Conservation (phyloP, 2,113 vertebrate species). For the Gasterosteus aculeatus region DNA sequence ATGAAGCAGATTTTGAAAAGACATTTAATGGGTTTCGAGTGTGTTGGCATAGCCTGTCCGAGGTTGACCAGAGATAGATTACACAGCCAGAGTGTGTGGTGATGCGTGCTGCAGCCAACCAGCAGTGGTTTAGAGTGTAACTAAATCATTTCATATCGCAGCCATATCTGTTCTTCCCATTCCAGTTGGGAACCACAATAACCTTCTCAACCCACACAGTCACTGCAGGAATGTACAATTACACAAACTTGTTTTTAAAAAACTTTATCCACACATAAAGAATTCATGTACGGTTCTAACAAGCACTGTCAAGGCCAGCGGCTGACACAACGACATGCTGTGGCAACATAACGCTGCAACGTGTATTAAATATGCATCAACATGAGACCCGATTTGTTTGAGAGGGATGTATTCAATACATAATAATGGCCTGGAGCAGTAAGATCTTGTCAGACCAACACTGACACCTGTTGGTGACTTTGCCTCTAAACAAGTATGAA, state of each 20-base stretch:
- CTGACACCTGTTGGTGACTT: conserved; percentile 79
- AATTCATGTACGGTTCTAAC: neutral
- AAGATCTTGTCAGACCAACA: conserved; percentile 61
- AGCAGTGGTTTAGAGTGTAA: conserved; percentile 69
- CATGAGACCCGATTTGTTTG: neutral
- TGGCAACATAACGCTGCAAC: conserved; percentile 7
- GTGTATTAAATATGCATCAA: conserved; percentile 23
- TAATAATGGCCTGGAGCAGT: neutral
- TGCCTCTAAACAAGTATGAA: neutral
- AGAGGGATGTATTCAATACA: neutral
- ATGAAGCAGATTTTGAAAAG: conserved; percentile 48
- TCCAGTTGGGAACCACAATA: conserved; percentile 66
- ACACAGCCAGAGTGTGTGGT: conserved; percentile 73
- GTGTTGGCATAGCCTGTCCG: conserved; percentile 74
- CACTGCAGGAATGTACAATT: conserved; percentile 63
- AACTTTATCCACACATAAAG: conserved; percentile 17
- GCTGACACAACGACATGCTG: neutral
- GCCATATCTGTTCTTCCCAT: conserved; percentile 72
- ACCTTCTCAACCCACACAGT: conserved; percentile 53
- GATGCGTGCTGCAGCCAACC: conserved; percentile 65
- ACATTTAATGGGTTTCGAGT: conserved; percentile 64
- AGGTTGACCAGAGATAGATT: conserved; percentile 75
- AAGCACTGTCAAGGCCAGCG: neutral
- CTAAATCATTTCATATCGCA: conserved; percentile 76
- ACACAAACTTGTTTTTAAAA: conserved; percentile 38